Evolutionary conservation across 64 coral and sea anemone species (phyloP).

Genomic region (Pocillopora damicornis): DNA sequence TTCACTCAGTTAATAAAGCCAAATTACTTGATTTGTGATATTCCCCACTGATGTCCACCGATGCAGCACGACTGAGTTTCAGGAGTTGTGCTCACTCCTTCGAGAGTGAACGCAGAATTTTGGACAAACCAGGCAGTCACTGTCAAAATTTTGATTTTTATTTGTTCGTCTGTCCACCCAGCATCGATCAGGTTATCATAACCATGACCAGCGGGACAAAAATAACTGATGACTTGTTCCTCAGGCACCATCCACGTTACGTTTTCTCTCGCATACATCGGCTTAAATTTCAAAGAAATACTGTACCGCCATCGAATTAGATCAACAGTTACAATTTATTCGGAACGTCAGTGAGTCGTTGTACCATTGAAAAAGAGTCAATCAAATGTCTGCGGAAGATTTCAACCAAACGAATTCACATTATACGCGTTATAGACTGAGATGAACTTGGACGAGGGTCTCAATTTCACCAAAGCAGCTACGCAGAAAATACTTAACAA

Average conservation of each 20-base stretch:
- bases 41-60: too few relatives aligned
- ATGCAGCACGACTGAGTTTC: too few relatives aligned
- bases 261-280: background rate
- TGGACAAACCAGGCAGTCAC: too few relatives aligned
- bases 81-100: too few relatives aligned
- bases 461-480: constrained; percentile 53
- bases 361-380: too few relatives aligned
- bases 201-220: constrained; percentile 1
- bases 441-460: constrained; percentile 26
- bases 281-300: background rate
- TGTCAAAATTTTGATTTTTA: too few relatives aligned
- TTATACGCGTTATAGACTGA: background rate
- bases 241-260: background rate
- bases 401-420: background rate
- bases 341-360: too few relatives aligned
- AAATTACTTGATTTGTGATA: too few relatives aligned
- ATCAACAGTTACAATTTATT: background rate
- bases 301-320: background rate
- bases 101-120: too few relatives aligned
- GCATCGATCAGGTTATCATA: background rate
- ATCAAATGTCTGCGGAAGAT: too few relatives aligned
- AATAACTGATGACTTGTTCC: constrained; percentile 11
- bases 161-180: too few relatives aligned
- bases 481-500: constrained; percentile 65
- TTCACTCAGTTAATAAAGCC: too few relatives aligned